These are phyloP conservation scores for Euclidia mi DNA, from an alignment of 2,888 invertebrate genomes.

Conservation along the genomic window DNA sequence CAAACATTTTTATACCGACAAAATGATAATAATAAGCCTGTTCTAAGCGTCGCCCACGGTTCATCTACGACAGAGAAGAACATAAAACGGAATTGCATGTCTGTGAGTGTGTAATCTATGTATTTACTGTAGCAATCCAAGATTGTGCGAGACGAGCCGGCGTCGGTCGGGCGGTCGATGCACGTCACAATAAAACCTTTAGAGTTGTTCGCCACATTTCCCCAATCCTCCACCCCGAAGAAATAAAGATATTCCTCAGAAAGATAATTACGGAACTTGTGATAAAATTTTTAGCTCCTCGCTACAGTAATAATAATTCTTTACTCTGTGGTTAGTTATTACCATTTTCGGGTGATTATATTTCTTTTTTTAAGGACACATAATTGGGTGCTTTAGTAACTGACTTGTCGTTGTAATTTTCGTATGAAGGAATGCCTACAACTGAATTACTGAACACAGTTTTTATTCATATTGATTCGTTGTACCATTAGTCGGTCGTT, in stretches of 20 bases:
- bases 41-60: neutral
- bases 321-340: constrained; percentile 15
- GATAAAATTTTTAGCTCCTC: constrained; percentile 17
- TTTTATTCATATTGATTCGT: constrained; percentile 6
- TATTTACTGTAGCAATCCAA: constrained; percentile 76
- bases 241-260: constrained; percentile 41
- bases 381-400: too few relatives aligned
- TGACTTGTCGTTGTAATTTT: too few relatives aligned
- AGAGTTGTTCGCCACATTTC: constrained; percentile 47
- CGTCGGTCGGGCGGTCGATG: constrained; percentile 83
- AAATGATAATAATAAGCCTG: constrained; percentile 1
- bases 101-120: constrained; percentile 68
- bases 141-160: constrained; percentile 82
- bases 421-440: too few relatives aligned
- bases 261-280: constrained; percentile 42
- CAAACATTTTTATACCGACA: neutral
- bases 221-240: constrained; percentile 29
- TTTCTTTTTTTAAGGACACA: neutral
- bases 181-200: constrained; percentile 66
- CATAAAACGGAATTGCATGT: constrained; percentile 57
- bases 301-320: constrained; percentile 10
- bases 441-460: too few relatives aligned
- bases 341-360: neutral
- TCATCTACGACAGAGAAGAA: constrained; percentile 29
- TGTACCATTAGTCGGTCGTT: constrained; percentile 50